These are phyloP conservation scores for Lonchura striata DNA, from an alignment of 2,113 vertebrate species.

Conservation along the genomic window DNA sequence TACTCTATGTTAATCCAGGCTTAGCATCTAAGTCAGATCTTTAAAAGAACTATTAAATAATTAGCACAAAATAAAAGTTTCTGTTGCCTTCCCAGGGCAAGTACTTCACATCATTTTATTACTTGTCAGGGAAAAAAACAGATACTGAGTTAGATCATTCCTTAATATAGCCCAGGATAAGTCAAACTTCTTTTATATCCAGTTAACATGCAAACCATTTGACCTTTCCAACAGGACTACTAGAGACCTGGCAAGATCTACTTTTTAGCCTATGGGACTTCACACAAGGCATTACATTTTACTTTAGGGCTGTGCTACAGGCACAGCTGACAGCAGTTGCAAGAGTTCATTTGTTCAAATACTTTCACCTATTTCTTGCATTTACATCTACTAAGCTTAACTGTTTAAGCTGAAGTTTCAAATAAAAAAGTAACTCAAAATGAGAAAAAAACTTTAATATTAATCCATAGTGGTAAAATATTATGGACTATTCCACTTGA, in stretches of 20 bases:
- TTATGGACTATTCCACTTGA: neutral
- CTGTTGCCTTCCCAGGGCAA: neutral
- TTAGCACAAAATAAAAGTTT: neutral
- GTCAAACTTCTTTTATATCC: slow-evolving; percentile 26
- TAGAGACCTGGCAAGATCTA: slow-evolving; percentile 16
- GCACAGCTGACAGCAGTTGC: neutral
- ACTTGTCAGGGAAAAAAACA: neutral
- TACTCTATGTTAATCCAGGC: neutral
- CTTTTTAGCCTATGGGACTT: neutral
- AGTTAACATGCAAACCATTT: slow-evolving; percentile 40
- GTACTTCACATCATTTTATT: neutral
- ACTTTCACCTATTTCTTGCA: neutral
- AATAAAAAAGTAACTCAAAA: neutral
- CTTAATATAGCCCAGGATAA: slow-evolving; percentile 45
- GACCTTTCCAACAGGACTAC: slow-evolving; percentile 49
- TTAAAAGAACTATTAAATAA: neutral
- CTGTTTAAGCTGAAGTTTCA: neutral
- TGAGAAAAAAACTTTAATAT: neutral
- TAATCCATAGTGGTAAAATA: neutral
- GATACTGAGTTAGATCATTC: neutral
- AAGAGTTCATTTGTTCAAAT: neutral
- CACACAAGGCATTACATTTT: neutral
- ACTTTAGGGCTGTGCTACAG: neutral
- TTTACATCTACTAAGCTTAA: neutral
- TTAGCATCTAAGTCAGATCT: neutral